Evolutionary conservation across 2,113 vertebrate genomes (phyloP).

Genomic region (Engraulis encrasicolus): DNA sequence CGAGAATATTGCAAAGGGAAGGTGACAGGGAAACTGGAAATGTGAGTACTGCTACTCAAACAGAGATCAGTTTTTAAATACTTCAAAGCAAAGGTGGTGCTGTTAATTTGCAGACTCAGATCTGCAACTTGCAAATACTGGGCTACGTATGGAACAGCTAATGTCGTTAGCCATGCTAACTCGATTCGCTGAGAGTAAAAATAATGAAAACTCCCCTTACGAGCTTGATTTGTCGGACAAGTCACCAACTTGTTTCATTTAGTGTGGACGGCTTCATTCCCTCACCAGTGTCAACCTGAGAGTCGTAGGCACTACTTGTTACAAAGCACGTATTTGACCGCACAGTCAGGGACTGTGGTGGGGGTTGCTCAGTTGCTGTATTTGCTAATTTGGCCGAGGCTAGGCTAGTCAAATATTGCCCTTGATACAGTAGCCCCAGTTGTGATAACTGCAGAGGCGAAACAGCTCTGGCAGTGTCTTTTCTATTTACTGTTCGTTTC

Average conservation of each 20-base stretch:
- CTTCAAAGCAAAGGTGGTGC: not conserved
- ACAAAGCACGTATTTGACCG: not conserved
- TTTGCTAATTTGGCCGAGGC: not conserved
- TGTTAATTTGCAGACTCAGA: not conserved
- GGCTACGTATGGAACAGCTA: not conserved
- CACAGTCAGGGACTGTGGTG: not conserved
- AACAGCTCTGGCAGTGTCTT: not conserved
- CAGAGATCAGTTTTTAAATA: not conserved
- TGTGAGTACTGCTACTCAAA: not conserved
- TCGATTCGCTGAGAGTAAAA: not conserved
- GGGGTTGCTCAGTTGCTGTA: not conserved
- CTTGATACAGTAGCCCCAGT: not conserved
- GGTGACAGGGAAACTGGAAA: not conserved
- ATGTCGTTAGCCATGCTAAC: slow-evolving; percentile 4
- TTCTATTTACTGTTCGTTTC: not conserved
- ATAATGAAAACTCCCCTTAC: not conserved
- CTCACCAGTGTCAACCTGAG: not conserved
- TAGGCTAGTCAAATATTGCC: slow-evolving; percentile 18
- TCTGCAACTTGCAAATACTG: not conserved
- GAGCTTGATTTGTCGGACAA: not conserved
- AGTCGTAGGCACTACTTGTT: not conserved
- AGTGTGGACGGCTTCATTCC: not conserved
- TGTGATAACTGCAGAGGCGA: not conserved
- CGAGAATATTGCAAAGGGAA: not conserved
- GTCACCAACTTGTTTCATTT: not conserved